Evolutionary conservation across 2,888 invertebrate species (phyloP), one percentile per base, ranked within the genome.

Genomic region (Helleia helle): DNA sequence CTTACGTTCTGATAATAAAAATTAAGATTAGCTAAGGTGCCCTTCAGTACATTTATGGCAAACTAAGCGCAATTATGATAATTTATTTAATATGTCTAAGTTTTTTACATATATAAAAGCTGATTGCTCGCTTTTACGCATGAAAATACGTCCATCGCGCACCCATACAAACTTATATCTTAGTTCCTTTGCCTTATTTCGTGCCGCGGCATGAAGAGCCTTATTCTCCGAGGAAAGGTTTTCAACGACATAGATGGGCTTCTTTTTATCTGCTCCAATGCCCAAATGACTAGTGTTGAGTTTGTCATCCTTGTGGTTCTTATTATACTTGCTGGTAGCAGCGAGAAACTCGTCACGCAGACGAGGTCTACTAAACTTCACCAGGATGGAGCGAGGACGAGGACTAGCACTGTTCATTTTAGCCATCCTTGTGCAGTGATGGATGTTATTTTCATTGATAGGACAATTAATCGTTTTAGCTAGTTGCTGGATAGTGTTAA

Each of bases 361-460:
- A 1, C 47, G 43, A 0, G 44, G 47, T 18, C 46, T 50, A 30
- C 22, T 31, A 13, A 54, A 50, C 27, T 51, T 50, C 0, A 51
- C 47, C 9, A 54, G 6, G 3, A 52, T 45, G 1, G 48, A 45
- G 8, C 52, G 41, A n/a, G 52, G 49, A 4, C 49, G 41, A 1
- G 31, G 6, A 18, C 38, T 45, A 1, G 29, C 31, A 1, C 11
- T 29, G 4, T 52, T 42, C 0, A 37, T 24, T 34, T 51, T 54
- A 5, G 50, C 51, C 0, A 50, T 31, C n/a, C 52, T 22, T 4
- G 44, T 36, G 31, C 52, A 52, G 14, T 47, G 42, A 7, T 41
- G 27, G 6, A 55, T 46, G 8, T 52, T 43, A n/a, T 26, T 3
- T 4, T 51, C 51, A 5, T 13, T 24, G 0, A 54, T 12, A 0